These are phyloP conservation scores for Chroicocephalus ridibundus DNA, from an alignment of 2,113 vertebrate species.

Conservation along the genomic window DNA sequence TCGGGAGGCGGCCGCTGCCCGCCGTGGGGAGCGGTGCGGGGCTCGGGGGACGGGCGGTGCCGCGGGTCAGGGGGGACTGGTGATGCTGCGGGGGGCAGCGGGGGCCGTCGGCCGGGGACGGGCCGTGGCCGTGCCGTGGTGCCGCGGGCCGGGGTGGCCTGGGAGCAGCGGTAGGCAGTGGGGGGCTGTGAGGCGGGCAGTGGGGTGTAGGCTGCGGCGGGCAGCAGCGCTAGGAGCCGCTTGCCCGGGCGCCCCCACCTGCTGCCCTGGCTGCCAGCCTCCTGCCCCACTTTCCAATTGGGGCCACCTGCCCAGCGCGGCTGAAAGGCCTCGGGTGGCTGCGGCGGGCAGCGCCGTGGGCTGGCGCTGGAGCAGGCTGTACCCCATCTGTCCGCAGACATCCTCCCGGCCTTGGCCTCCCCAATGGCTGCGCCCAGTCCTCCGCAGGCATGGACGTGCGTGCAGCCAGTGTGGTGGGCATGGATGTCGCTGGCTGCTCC, in stretches of 20 bases:
- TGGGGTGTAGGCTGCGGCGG: too few species aligned
- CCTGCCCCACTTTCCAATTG: neutral
- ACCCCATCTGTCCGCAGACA: rapidly evolving
- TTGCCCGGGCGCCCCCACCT: neutral
- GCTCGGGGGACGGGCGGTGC: neutral
- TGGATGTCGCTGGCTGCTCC: rapidly evolving
- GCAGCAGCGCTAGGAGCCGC: neutral
- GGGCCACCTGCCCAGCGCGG: rapidly evolving
- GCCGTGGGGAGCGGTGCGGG: neutral
- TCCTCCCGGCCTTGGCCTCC: neutral
- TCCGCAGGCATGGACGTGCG: rapidly evolving
- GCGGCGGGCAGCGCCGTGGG: rapidly evolving
- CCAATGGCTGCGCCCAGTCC: rapidly evolving
- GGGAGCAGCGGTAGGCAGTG: neutral
- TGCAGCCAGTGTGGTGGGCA: neutral
- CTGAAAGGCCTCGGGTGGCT: neutral
- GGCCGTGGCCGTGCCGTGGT: neutral
- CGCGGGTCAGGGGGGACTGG: neutral
- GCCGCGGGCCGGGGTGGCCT: neutral
- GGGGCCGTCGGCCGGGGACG: neutral
- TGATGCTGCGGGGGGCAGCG: neutral
- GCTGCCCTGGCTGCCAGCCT: neutral
- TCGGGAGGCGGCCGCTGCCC: neutral
- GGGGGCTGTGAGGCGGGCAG: too few species aligned
- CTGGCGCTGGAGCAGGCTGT: neutral